These are phyloP conservation scores for Julus scanicus DNA, from an alignment of 2,888 invertebrate species.

Conservation along the genomic window DNA sequence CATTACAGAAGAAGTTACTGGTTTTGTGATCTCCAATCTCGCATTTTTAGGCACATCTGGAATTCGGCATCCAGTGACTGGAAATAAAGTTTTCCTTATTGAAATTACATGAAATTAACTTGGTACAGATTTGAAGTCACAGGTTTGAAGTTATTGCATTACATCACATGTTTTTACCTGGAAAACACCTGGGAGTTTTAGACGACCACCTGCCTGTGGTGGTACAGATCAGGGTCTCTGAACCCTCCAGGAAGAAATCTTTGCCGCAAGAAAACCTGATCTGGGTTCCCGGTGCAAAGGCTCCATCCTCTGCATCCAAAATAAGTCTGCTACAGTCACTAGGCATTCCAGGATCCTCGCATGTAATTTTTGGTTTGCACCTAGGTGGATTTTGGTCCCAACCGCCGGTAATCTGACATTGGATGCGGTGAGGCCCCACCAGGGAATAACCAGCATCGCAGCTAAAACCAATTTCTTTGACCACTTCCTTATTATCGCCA, in stretches of 20 bases:
- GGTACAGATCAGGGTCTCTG: conserved; percentile 45
- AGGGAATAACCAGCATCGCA: conserved; percentile 52
- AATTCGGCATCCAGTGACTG: neutral
- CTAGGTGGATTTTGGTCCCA: conserved; percentile 50
- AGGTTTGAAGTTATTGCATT: too few species aligned
- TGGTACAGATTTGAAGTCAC: too few species aligned
- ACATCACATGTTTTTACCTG: too few species aligned
- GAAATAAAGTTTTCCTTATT: neutral
- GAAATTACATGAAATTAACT: neutral
- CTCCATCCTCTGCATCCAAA: conserved; percentile 42
- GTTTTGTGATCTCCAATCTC: neutral
- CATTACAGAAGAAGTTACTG: neutral
- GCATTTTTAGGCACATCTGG: neutral
- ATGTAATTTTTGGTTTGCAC: conserved; percentile 48
- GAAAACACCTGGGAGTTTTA: conserved; percentile 29
- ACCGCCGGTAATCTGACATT: conserved; percentile 16
- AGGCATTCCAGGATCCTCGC: conserved; percentile 41
- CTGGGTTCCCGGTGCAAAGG: conserved; percentile 53
- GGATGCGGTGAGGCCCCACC: conserved; percentile 48
- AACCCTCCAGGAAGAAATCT: conserved; percentile 26
- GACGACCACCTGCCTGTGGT: conserved; percentile 51
- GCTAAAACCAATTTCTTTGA: conserved; percentile 52
- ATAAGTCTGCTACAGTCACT: neutral
- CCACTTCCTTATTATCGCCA: conserved; percentile 53
- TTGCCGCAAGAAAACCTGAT: neutral